Evolutionary conservation across 2,888 invertebrate genomes (phyloP), one percentile per base, ranked within the genome.

Genomic region (Andrena praecox): DNA sequence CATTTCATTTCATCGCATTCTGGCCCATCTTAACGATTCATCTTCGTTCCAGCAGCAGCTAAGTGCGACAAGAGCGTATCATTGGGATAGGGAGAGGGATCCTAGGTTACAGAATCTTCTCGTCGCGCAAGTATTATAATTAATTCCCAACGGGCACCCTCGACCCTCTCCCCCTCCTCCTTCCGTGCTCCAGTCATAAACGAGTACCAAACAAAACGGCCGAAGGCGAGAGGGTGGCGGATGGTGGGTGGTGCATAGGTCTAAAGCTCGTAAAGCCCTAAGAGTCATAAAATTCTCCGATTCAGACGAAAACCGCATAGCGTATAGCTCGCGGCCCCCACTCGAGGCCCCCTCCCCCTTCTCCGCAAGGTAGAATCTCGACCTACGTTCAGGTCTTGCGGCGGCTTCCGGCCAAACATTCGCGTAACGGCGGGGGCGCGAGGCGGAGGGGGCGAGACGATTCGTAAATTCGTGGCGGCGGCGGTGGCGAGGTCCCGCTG

Each of bases 321-420:
- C 77, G 71, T 56, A 52, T 16, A 33, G 27, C 16, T 27, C 59
- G 27, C n/a, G 52, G 1, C 63, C 68, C 66, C 42, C 20, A 52
- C 77, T 8, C 64, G 29, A 8, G 10, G 12, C 33, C 10, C 42
- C 54, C 54, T 59, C 63, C 24, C 42, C 31, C 31, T 69, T 33
- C 63, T 64, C 56, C 27, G 52, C 24, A 20, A 54, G 52, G 64
- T 48, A 84, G 68, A 86, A 85, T 86, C 86, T 87, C 85, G 86
- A 86, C 87, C 86, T 86, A 86, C 79, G 86, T 85, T 86, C 79
- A 82, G 85, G 82, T 67, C 52, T 48, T 66, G 66, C 77, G 64
- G 72, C 62, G 63, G 50, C 74, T 80, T 80, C 77, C 77, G 70
- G 50, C 73, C 66, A 75, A 69, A 70, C 80, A 81, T 74, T 72